Evolutionary conservation across 1,140 invertebrate genomes (phyloP), one percentile per base, ranked within the genome.

Genomic region (Trachymyrmex septentrionalis): DNA sequence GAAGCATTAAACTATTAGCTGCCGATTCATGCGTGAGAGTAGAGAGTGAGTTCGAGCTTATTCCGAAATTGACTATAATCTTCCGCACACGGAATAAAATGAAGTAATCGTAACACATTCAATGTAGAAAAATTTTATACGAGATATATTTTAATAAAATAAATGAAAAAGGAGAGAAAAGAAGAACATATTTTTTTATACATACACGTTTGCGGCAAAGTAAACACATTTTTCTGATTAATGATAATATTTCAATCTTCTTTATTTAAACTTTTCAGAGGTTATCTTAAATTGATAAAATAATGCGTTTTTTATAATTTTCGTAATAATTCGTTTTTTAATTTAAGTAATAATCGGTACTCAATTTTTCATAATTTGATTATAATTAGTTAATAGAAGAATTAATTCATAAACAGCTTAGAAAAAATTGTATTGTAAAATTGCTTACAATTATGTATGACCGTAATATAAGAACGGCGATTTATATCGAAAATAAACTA

Each of bases 1-100:
- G 64, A 86, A 85, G 87, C 82, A 92, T 90, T 92, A 88, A 92
- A 84, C 90, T 77, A 92, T 92, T 92, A 92, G 72, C 55, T 50
- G 85, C 55, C 86, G 75, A 88, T 91, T 86, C 85, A 85, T 84
- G 87, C 61, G 69, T 69, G 24, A 48, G 75, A 86, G n/a, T 84
- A 27, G 9, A 53, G 63, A 61, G 24, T 5, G 59, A n/a, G 64
- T 69, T 66, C 86, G 50, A 85, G 84, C 84, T 84, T 82, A 57
- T 87, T 66, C 66, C 50, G 63, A 80, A 87, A 90, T 89, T 88
- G 63, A 81, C 14, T 78, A 53, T 57, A 87, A 73, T 77, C 77
- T 75, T 86, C 38, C 84, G 63, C 57, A 55, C 67, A 64, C 24
- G 55, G 55, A 71, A 72, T 86, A 24, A 81, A 53, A 71, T 48